phyloP scores from a whole-genome alignment of 2,797 vertebrate species.

The Phaenicophaeus curvirostris region DNA sequence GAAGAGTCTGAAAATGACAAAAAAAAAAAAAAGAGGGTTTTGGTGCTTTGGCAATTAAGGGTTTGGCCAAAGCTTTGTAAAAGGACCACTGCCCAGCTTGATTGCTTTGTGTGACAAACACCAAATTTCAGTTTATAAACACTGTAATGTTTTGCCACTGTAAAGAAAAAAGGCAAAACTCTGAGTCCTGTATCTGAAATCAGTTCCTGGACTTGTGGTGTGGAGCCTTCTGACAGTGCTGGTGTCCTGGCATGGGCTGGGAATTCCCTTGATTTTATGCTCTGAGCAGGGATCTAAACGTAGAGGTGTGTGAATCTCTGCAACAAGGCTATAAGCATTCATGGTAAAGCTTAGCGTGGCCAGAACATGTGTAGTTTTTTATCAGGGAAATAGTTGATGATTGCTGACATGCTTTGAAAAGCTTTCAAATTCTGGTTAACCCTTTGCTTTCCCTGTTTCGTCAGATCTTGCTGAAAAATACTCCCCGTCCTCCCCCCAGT shows the following conservation, averaged over 20 bases:
- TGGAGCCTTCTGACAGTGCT: accelerated
- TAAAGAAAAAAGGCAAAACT: neutral
- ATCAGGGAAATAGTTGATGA: neutral
- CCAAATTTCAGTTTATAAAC: neutral
- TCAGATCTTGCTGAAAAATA: neutral
- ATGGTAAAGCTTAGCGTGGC: neutral
- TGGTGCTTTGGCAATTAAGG: neutral
- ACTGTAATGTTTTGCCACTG: neutral
- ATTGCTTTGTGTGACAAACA: neutral
- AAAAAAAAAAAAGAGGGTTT: neutral
- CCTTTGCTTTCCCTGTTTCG: neutral
- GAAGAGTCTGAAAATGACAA: neutral
- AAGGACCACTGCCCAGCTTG: neutral
- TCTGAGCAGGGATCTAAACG: neutral
- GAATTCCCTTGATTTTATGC: neutral
- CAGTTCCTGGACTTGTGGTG: neutral
- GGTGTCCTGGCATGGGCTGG: neutral
- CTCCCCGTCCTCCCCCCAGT: no score
- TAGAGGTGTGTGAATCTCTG: neutral
- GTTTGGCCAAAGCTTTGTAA: neutral
- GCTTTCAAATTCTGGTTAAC: neutral
- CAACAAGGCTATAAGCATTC: neutral
- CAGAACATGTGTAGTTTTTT: neutral
- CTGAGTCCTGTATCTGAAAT: neutral
- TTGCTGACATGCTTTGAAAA: neutral